phyloP scores from a whole-genome alignment of 2,113 vertebrate genomes.

The Typhlomys cinereus region DNA sequence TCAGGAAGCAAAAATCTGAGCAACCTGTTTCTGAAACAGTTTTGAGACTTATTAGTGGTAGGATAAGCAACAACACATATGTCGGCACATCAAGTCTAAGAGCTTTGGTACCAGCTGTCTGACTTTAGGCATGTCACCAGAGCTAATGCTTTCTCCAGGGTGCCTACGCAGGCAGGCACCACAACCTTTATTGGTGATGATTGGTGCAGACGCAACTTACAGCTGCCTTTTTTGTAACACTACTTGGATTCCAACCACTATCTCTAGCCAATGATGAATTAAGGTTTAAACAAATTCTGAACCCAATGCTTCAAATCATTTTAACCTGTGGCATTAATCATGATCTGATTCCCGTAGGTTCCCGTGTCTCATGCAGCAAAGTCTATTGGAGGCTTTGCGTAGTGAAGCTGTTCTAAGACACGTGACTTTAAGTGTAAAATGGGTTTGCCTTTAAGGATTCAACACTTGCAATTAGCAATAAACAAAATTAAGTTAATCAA shows the following conservation, averaged over 20 bases:
- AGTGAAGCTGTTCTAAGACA: not conserved
- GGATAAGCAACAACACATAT: not conserved
- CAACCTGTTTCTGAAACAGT: conserved; percentile 2
- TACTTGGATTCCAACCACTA: not conserved
- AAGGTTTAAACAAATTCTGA: not conserved
- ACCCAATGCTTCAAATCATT: not conserved
- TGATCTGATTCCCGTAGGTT: not conserved
- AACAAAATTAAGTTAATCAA: not conserved
- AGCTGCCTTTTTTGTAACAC: not conserved
- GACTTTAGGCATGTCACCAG: too few species aligned
- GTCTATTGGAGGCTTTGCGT: not conserved
- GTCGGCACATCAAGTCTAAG: too few species aligned
- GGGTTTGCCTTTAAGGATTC: not conserved
- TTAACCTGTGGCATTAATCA: not conserved
- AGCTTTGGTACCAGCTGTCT: not conserved
- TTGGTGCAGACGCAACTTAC: not conserved
- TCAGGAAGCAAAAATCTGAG: not conserved
- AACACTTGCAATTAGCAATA: not conserved
- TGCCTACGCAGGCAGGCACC: not conserved
- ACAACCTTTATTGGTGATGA: not conserved
- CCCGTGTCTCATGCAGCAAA: not conserved
- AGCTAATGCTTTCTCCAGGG: not conserved
- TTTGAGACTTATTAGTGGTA: not conserved
- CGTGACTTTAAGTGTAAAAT: not conserved
- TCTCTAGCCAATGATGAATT: not conserved